These are phyloP conservation scores for Scrobipalpa costella DNA, from an alignment of 2,888 invertebrate genomes.

Conservation along the genomic window DNA sequence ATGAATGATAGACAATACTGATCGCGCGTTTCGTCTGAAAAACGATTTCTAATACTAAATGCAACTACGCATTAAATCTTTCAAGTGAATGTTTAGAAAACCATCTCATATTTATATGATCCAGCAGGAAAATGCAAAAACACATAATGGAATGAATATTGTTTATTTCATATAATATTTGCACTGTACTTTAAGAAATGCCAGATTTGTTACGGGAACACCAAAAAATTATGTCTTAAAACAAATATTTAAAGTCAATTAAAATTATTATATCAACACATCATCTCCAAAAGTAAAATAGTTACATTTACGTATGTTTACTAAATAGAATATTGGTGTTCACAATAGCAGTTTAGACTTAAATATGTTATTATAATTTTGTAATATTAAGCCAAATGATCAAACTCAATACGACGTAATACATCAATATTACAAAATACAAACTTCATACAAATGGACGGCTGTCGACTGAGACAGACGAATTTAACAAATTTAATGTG, in stretches of 20 bases:
- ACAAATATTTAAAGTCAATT: neutral
- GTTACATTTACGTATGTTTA: conserved; percentile 15
- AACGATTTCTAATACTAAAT: no score
- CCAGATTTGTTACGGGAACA: neutral
- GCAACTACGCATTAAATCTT: no score
- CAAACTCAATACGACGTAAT: conserved; percentile 36
- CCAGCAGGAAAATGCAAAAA: conserved; percentile 14
- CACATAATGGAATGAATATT: conserved; percentile 7
- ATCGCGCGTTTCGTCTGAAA: no score
- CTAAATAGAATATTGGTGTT: conserved; percentile 7
- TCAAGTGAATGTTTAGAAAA: no score
- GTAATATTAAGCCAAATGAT: conserved; percentile 7
- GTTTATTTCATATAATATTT: conserved; percentile 14
- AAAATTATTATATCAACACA: neutral
- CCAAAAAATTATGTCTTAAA: neutral
- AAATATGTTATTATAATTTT: neutral
- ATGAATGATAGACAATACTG: no score
- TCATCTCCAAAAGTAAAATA: neutral
- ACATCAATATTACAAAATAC: conserved; percentile 41
- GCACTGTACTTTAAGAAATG: conserved; percentile 9
- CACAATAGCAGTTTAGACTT: neutral
- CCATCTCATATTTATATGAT: neutral
- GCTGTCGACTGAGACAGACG: conserved; percentile 43
- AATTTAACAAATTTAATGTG: neutral
- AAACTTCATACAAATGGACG: conserved; percentile 43